These are phyloP conservation scores for Verasper variegatus DNA, from an alignment of 2,113 vertebrate genomes.

Conservation along the genomic window DNA sequence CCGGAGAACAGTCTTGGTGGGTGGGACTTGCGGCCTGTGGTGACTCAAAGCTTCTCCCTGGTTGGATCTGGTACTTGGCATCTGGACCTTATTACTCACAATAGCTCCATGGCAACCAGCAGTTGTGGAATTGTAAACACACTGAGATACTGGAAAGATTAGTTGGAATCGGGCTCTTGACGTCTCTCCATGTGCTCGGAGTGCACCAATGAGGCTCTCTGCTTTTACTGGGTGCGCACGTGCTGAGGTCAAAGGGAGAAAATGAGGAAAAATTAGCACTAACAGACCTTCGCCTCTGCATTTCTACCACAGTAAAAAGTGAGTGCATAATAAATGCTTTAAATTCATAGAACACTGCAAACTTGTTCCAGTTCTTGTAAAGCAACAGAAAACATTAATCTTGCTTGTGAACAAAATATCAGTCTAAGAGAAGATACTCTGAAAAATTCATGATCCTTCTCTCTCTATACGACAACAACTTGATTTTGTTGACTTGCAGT, in stretches of 20 bases:
- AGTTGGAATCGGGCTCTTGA: constrained; percentile 54
- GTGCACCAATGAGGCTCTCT: constrained; percentile 5
- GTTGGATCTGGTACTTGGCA: constrained; percentile 66
- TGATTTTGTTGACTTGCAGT: no score
- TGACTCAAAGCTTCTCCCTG: constrained; percentile 70
- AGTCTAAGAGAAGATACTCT: no score
- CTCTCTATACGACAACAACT: no score
- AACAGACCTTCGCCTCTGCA: neutral
- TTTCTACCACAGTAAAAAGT: neutral
- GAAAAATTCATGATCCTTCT: no score
- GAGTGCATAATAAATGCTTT: no score
- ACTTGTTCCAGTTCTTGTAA: neutral
- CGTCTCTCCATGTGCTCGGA: constrained; percentile 18
- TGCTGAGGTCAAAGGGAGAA: constrained; percentile 26
- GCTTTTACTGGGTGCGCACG: neutral
- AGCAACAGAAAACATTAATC: neutral
- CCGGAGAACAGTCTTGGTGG: constrained; percentile 57
- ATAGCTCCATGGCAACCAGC: constrained; percentile 66
- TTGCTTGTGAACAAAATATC: neutral
- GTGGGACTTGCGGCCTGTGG: constrained; percentile 57
- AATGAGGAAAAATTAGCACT: constrained; percentile 9
- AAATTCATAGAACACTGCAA: neutral
- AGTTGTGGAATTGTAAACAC: constrained; percentile 81
- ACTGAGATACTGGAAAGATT: constrained; percentile 50
- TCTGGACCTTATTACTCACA: constrained; percentile 74